A percentile compares a stretch with the other conserved stretches of the same genome.
Conservation (phyloP, 1,140 invertebrate species). For the Penaeus japonicus region DNA sequence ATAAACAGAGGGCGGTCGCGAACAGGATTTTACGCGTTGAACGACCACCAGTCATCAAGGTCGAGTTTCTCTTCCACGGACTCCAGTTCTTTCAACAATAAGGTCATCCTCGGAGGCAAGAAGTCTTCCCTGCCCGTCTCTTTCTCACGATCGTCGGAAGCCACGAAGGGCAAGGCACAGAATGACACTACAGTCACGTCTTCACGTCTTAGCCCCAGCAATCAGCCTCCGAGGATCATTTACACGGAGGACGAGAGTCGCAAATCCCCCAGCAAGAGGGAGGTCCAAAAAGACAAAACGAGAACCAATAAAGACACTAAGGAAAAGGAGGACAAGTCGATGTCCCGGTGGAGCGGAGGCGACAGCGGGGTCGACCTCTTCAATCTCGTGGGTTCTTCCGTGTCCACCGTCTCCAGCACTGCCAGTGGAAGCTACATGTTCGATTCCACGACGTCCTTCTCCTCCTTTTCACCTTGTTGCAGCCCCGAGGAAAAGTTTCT, state of each 20-base stretch:
- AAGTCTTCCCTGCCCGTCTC: too few relatives aligned
- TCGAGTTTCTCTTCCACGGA: too few relatives aligned
- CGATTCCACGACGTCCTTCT: not conserved
- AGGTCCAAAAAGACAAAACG: too few relatives aligned
- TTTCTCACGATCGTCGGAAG: too few relatives aligned
- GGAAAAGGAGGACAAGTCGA: not conserved
- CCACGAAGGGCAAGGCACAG: too few relatives aligned
- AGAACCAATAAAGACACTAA: not conserved
- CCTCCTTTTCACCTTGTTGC: not conserved
- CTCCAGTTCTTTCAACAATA: too few relatives aligned
- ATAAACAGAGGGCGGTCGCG: not conserved
- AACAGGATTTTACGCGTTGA: too few relatives aligned
- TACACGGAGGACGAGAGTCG: not conserved
- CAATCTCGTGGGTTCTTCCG: not conserved
- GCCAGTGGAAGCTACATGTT: not conserved
- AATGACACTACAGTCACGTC: too few relatives aligned
- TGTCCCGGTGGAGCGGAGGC: not conserved
- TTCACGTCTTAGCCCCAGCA: not conserved
- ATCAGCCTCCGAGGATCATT: not conserved
- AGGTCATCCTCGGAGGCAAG: too few relatives aligned
- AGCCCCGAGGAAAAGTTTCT: not conserved
- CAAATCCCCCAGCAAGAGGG: not conserved
- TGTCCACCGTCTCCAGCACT: not conserved
- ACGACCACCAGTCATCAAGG: too few relatives aligned
- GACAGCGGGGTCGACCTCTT: not conserved